Percentiles rank a stretch among this genome's conserved stretches.
Conservation (phyloP, 2,113 vertebrate genomes). For the Symphodus melops region DNA sequence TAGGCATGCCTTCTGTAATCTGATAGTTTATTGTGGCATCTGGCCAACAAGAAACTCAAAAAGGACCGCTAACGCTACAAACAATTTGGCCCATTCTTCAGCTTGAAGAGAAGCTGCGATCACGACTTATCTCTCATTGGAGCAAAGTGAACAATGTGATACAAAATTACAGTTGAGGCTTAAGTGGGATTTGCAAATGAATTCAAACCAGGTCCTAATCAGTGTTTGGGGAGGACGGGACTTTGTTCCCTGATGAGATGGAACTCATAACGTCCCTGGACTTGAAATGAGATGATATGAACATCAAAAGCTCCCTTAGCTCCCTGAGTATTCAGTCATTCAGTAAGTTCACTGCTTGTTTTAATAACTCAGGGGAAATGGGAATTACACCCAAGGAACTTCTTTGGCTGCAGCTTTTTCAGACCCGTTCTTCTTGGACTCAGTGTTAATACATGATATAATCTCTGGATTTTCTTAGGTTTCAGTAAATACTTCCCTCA, state of each 20-base stretch:
- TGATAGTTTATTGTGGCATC: constrained; percentile 26
- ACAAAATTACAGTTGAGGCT: constrained; percentile 25
- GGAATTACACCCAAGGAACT: constrained; percentile 31
- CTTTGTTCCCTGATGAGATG: constrained; percentile 63
- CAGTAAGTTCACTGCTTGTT: constrained; percentile 31
- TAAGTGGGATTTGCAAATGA: constrained; percentile 46
- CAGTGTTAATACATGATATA: constrained; percentile 9
- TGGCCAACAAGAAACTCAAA: not conserved
- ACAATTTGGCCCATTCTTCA: constrained; percentile 27
- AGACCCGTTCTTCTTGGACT: constrained; percentile 22
- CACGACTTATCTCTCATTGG: constrained; percentile 22
- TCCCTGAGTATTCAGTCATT: constrained; percentile 39
- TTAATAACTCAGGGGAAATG: constrained; percentile 21
- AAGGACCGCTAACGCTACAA: constrained; percentile 16
- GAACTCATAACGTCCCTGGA: constrained; percentile 54
- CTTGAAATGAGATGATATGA: constrained; percentile 55
- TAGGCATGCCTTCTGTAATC: not conserved
- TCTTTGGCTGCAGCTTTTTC: constrained; percentile 1
- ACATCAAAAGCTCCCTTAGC: constrained; percentile 56
- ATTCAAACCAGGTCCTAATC: constrained; percentile 52
- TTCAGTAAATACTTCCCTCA: constrained; percentile 5
- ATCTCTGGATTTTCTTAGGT: constrained; percentile 8
- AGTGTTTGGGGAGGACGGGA: constrained; percentile 33
- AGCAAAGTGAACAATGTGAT: constrained; percentile 25
- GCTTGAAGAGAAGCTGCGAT: constrained; percentile 16